Evolutionary conservation across 2,113 vertebrate species (phyloP), one percentile per base, ranked within the genome.

Genomic region (Tychaedon coryphoeus): DNA sequence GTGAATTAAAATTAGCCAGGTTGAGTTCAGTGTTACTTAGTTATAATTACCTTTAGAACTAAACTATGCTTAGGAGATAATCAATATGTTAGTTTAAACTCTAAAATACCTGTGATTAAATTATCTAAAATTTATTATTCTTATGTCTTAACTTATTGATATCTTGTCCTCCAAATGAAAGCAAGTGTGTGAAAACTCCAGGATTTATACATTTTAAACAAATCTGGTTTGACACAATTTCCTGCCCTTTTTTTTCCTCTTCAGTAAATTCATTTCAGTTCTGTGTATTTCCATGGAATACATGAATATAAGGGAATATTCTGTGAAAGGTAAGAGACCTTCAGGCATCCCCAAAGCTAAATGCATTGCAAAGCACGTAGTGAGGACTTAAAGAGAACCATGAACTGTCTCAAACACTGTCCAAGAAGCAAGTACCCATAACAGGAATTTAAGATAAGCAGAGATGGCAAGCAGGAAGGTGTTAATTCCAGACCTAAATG

Each of bases 141-240:
- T 50, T 69, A 24, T 36, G 15, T 87, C 43, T 85, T 84, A 78
- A 67, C 14, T 75, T 73, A 85, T 25, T 34, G 33, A n/a, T 62
- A 62, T 2, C 8, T 18, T 50, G 19, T 73, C 53, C 16, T 65
- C 89, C 56, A 83, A 24, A 61, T 53, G 10, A 77, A 88, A 93
- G 19, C 5, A 45, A 81, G 28, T 70, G 34, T 54, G 19, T 88
- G 36, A 94, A 76, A 92, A 45, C 33, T 40, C 62, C 26, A 51
- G 26, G 29, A n/a, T 76, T 78, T 76, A 47, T 19, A 36, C 20
- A 60, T 80, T 85, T 95, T 85, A 84, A 93, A 28, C 38, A 86
- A 94, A 96, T 5, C 4, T 82, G 8, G 4, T 82, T 90, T 96
- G 88, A 92, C 88, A 95, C 16, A 80, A 45, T 83, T 90, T 74